phyloP scores from a whole-genome alignment of 2,113 vertebrate genomes.

The Zosterops japonicus region DNA sequence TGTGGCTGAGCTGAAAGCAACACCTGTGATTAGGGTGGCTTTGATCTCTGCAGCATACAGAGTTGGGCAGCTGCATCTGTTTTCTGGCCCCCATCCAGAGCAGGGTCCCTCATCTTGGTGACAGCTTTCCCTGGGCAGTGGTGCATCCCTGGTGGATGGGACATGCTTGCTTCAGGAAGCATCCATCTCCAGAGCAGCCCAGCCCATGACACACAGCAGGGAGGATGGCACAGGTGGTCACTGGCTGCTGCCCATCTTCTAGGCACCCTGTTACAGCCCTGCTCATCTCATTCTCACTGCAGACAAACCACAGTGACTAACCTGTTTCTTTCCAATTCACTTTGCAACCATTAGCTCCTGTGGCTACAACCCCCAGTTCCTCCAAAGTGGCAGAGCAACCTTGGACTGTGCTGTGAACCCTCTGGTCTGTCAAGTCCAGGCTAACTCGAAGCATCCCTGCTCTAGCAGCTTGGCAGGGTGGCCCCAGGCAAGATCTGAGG shows the following conservation, averaged over 20 bases:
- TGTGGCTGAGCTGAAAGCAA: neutral
- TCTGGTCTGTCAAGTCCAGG: neutral
- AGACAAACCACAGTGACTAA: neutral
- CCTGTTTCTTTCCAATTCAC: neutral
- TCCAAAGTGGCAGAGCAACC: neutral
- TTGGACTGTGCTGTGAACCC: neutral
- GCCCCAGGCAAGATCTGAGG: neutral
- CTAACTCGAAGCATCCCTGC: neutral
- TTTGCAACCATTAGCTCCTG: neutral
- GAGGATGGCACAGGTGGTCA: neutral
- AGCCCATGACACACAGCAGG: neutral
- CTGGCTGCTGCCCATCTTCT: neutral
- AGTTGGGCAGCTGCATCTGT: accelerated
- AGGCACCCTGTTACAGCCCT: accelerated
- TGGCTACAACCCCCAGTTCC: neutral
- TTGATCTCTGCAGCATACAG: neutral
- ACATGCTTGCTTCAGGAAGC: accelerated
- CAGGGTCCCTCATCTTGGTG: neutral
- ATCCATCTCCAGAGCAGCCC: neutral
- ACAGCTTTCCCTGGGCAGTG: neutral
- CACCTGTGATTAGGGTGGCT: neutral
- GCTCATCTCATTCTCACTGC: neutral
- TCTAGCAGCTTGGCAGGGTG: neutral
- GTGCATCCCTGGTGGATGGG: neutral
- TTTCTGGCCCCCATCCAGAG: neutral